phyloP scores from a whole-genome alignment of 2,888 invertebrate species.

The Allygus modestus region DNA sequence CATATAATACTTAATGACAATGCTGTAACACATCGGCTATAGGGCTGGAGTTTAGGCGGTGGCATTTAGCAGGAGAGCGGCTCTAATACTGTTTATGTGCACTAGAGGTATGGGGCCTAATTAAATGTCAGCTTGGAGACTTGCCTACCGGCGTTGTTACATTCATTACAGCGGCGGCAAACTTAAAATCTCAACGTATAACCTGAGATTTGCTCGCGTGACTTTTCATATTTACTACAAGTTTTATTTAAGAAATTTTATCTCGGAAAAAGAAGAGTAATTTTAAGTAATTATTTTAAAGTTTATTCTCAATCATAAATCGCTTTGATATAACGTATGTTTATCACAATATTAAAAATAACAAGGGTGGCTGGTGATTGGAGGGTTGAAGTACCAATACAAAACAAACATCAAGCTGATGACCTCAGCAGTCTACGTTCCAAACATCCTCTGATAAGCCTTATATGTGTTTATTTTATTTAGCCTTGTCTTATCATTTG shows the following conservation, averaged over 20 bases:
- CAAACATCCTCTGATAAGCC: not conserved
- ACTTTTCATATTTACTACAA: too few relatives aligned
- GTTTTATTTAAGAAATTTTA: too few relatives aligned
- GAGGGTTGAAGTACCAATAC: too few relatives aligned
- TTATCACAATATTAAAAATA: too few relatives aligned
- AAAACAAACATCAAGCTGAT: too few relatives aligned
- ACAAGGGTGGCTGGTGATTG: not conserved
- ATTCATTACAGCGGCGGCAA: not conserved
- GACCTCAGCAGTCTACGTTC: not conserved
- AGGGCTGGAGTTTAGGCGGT: constrained; percentile 11
- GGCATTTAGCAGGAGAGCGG: constrained; percentile 11
- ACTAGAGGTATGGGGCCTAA: constrained; percentile 12
- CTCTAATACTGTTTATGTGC: constrained; percentile 8
- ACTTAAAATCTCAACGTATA: not conserved
- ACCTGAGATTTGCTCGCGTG: too few relatives aligned
- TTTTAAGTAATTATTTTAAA: too few relatives aligned
- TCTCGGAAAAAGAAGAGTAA: too few relatives aligned
- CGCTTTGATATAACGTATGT: too few relatives aligned
- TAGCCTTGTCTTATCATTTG: not conserved
- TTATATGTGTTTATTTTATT: not conserved
- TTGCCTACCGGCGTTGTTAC: not conserved
- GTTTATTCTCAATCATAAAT: too few relatives aligned
- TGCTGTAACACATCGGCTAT: constrained; percentile 5
- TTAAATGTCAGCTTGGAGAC: constrained; percentile 4
- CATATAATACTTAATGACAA: constrained; percentile 3